A percentile compares a stretch with the other conserved stretches of the same genome.
Evolutionary conservation across 2,888 invertebrate genomes (phyloP).

Genomic region (Stictocephala bisonia): DNA sequence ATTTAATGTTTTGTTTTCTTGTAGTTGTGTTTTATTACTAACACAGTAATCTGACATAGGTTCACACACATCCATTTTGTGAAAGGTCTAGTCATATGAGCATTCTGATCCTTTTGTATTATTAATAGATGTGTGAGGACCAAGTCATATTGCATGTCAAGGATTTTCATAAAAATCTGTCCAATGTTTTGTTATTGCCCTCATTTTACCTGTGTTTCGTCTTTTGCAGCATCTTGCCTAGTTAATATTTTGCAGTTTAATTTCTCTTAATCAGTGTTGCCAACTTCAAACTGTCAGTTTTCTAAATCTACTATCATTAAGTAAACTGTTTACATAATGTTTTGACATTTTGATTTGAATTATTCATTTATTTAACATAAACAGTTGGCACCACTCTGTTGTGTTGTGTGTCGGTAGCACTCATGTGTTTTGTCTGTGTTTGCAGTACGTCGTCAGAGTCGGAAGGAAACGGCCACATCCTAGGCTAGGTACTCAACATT

Average conservation of each 20-base stretch:
- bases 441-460: constrained; percentile 88
- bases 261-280: constrained; percentile 22
- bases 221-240: constrained; percentile 11
- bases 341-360: background rate
- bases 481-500: constrained; percentile 65
- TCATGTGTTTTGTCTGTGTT: constrained; percentile 63
- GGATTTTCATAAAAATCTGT: constrained; percentile 17
- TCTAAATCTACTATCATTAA: background rate
- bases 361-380: background rate
- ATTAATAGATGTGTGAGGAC: too few species aligned
- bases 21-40: background rate
- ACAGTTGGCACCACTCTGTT: constrained; percentile 42
- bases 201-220: constrained; percentile 6
- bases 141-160: constrained; percentile 21
- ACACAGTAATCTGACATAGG: background rate
- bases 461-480: constrained; percentile 86
- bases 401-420: constrained; percentile 39
- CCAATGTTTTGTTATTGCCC: background rate
- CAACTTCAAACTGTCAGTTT: constrained; percentile 2
- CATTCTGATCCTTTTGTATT: too few species aligned
- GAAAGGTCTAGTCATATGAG: too few species aligned
- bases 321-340: constrained; percentile 4
- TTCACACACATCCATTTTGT: constrained; percentile 20
- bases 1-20: background rate
- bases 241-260: constrained; percentile 35